phyloP scores from a whole-genome alignment of 1,140 invertebrate species.

The Hyles euphorbiae region DNA sequence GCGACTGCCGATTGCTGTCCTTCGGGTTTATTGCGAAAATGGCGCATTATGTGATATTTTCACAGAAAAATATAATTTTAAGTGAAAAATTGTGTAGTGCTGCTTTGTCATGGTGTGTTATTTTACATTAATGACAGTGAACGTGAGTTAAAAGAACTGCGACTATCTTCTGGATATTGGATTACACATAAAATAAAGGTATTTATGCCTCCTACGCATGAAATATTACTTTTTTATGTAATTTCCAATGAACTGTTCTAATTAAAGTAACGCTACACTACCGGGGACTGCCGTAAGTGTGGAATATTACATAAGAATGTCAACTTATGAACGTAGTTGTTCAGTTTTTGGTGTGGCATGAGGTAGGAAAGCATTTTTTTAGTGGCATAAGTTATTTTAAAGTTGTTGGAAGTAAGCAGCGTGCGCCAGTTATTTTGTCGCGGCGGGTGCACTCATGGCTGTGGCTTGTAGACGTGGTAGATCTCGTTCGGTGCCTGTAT shows the following conservation, averaged over 20 bases:
- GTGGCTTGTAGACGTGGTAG: constrained; percentile 4
- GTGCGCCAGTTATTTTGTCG: constrained; percentile 1
- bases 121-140: constrained; percentile 70
- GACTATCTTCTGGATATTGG: constrained; percentile 72
- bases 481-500: constrained; percentile 39
- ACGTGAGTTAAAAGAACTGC: constrained; percentile 66
- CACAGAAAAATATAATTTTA: constrained; percentile 70
- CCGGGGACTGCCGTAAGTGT: constrained; percentile 8
- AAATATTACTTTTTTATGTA: constrained; percentile 36
- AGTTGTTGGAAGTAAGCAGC: constrained; percentile 40
- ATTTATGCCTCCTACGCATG: constrained; percentile 67
- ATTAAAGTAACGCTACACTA: constrained; percentile 9
- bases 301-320: constrained; percentile 63
- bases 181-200: constrained; percentile 74
- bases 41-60: constrained; percentile 74
- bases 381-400: constrained; percentile 31
- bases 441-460: background rate
- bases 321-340: constrained; percentile 26
- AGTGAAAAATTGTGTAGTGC: constrained; percentile 72
- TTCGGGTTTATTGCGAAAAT: constrained; percentile 71
- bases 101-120: constrained; percentile 68
- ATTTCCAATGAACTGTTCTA: constrained; percentile 13
- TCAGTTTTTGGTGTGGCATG: constrained; percentile 22
- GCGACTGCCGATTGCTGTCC: constrained; percentile 69
- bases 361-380: constrained; percentile 24